Conservation (phyloP, 2,888 invertebrate genomes). For the Rhodophaea formosa region DNA sequence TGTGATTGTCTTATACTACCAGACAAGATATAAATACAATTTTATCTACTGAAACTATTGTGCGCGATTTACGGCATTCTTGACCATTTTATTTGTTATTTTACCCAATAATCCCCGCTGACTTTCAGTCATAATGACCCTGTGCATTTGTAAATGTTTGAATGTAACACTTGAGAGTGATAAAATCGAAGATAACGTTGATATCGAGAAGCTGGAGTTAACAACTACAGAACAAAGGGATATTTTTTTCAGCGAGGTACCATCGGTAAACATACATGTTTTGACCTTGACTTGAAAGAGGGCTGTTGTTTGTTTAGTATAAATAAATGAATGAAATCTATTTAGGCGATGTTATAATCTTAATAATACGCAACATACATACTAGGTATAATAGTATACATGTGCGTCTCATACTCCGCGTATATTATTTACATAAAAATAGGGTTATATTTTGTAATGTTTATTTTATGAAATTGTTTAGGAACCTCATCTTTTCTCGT, state of each 20-base stretch:
- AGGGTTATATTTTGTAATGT: background rate
- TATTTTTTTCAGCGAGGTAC: conserved; percentile 85
- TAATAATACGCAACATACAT: background rate
- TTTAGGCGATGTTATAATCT: conserved; percentile 17
- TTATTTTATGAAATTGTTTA: background rate
- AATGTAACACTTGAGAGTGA: conserved; percentile 85
- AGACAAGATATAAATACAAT: conserved; percentile 39
- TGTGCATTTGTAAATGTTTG: conserved; percentile 87
- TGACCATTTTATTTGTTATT: conserved; percentile 58
- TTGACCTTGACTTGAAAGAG: conserved; percentile 68
- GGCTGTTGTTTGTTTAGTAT: conserved; percentile 36
- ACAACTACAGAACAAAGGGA: conserved; percentile 82
- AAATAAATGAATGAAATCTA: conserved; percentile 23
- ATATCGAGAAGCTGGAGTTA: conserved; percentile 79
- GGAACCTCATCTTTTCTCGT: background rate
- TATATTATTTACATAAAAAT: background rate
- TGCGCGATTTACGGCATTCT: conserved; percentile 52
- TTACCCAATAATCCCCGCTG: conserved; percentile 40
- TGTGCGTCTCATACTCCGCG: conserved; percentile 30
- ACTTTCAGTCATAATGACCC: conserved; percentile 70
- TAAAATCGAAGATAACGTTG: conserved; percentile 79
- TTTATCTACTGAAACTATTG: conserved; percentile 40
- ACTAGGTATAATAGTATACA: conserved; percentile 28
- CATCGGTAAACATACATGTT: conserved; percentile 62
- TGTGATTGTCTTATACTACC: background rate